Evolutionary conservation across 2,113 vertebrate genomes (phyloP).

Genomic region (Notothenia coriiceps): DNA sequence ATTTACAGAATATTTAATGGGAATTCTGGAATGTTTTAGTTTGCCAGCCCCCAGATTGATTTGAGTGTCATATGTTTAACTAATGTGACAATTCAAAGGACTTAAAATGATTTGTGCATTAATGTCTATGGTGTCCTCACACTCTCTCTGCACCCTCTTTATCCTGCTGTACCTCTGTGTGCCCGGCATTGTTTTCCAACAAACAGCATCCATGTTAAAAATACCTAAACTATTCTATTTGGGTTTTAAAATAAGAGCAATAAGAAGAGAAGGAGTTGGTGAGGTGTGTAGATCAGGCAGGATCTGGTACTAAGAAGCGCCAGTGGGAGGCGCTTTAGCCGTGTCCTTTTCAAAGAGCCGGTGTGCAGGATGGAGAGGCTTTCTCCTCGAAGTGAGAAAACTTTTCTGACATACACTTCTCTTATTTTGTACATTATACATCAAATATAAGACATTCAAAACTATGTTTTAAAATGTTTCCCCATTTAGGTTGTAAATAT

Average conservation of each 20-base stretch:
- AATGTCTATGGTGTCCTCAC: background rate
- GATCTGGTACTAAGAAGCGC: slow-evolving; percentile 38
- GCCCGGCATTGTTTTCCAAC: too few relatives aligned
- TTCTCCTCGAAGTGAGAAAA: slow-evolving; percentile 69
- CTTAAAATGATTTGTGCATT: background rate
- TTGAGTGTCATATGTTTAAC: background rate
- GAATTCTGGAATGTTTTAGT: background rate
- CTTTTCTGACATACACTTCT: slow-evolving; percentile 64
- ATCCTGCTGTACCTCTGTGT: background rate
- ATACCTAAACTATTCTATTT: background rate
- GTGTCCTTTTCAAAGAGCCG: slow-evolving; percentile 86
- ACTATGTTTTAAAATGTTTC: background rate
- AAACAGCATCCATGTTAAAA: background rate
- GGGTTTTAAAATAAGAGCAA: background rate
- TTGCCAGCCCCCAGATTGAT: background rate
- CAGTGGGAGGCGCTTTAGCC: slow-evolving; percentile 95
- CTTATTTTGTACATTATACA: background rate
- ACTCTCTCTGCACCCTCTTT: background rate
- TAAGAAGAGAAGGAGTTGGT: background rate
- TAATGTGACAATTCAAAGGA: background rate
- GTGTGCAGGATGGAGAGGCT: slow-evolving; percentile 39
- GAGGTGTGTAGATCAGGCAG: slow-evolving; percentile 26
- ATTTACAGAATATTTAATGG: slow-evolving; percentile 21
- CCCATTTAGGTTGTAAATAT: background rate
- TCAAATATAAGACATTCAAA: background rate